These are phyloP conservation scores for Cnemophilus loriae DNA, from an alignment of 2,113 vertebrate species.

Conservation along the genomic window DNA sequence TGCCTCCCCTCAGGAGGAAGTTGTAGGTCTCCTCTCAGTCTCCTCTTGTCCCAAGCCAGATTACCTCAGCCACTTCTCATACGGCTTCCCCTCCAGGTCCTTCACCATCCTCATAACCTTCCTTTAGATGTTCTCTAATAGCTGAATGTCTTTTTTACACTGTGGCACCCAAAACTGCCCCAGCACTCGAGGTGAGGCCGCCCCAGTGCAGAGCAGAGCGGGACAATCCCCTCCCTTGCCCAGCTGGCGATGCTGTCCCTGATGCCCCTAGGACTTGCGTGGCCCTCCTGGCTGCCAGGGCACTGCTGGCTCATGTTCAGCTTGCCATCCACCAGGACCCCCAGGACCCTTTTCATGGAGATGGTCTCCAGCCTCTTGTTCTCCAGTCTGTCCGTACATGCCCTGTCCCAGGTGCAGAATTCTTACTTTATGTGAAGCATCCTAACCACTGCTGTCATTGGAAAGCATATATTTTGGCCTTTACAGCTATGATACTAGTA, in stretches of 20 bases:
- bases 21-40: too few species aligned
- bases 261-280: accelerated
- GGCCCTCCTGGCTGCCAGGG: background rate
- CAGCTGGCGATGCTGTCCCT: accelerated
- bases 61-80: background rate
- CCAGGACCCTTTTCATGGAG: background rate
- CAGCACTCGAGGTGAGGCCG: accelerated
- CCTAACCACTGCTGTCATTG: background rate
- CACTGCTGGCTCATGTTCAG: accelerated
- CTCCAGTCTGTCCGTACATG: background rate
- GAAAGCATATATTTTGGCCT: background rate
- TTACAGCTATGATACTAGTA: background rate
- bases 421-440: background rate
- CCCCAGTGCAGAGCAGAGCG: accelerated
- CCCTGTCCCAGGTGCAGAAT: background rate
- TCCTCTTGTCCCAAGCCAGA: background rate
- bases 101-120: background rate
- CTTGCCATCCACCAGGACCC: accelerated
- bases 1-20: background rate
- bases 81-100: accelerated
- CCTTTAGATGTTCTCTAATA: background rate
- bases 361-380: background rate
- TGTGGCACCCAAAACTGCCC: background rate
- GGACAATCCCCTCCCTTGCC: background rate
- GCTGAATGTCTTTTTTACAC: background rate